Base-by-base conservation (phyloP, 2,888 invertebrate species). In the Fragum fragum region DNA sequence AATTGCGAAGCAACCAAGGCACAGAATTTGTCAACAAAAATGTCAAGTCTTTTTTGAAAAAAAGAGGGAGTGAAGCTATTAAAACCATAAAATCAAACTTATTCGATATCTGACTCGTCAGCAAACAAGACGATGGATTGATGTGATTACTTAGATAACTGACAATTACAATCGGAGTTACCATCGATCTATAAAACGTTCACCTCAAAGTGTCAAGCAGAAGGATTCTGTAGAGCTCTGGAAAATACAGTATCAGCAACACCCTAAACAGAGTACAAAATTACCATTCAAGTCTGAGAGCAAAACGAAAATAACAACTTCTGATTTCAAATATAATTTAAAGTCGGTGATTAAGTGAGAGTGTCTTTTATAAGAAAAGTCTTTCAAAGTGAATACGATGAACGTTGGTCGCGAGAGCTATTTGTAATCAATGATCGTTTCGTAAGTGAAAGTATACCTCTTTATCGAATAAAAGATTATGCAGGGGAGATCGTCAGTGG, bases 101-200 rank as follows among this genome's bases (percentile, higher is more conserved):
- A 70, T 42, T 14, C 75, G 85, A 14, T 81, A 85, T 59, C 75
- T 81, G 74, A 75, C 76, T 18, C 75, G 55, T 53, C 63, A 81
- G 18, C 78, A 81, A 71, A 70, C 39, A 0, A 57, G 53, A 16
- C 70, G 76, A 23, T 81, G 78, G 71, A 59, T 84, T 55, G 81
- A 83, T 47, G n/a, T 81, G 14, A 66, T 79, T 3, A 61, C 74
- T 16, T 32, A 76, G 1, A 61, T 79, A 5, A 73, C 76, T 0
- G 55, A 75, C n/a, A 85, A 74, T 57, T 85, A 82, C 57, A 85
- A 82, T 61, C 42, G 70, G 36, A 75, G 75, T 0, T 77, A 78
- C 42, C 80, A 84, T 53, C 73, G 83, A 28, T 78, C 72, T 29
- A 81, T 81, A 28, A 73, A 76, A 59, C 29, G 71, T 29, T 39